Evolutionary conservation across 2,113 vertebrate genomes (phyloP), one percentile per base, ranked within the genome.

Genomic region (Sebastes fasciatus): DNA sequence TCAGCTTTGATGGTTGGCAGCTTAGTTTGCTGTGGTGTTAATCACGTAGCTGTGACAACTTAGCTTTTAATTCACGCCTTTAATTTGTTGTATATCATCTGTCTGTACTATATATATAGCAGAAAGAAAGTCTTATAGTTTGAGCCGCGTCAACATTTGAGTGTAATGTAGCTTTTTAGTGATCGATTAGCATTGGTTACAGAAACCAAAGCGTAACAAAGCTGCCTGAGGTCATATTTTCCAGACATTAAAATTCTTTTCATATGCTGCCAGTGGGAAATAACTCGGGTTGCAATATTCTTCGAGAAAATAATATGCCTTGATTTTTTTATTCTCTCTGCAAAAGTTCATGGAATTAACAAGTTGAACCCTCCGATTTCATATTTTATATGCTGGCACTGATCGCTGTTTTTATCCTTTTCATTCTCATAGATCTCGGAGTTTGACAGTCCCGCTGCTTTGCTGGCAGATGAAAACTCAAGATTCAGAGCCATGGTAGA

Each of bases 401-500:
- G 42, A 87, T 85, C 3, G 66, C 79, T 63, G 17, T 73, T 87
- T 34, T 40, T 60, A 26, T 87, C 61, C 19, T 85, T 66, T 86
- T 76, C 52, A 81, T 92, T 94, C 19, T 88, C 83, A 16, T 60
- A 99, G 98, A 97, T 99, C 89, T 92, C 97, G 95, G 98, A 99
- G 94, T 99, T 98, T 0, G 98, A 99, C 94, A 96, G 95, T 6
- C 98, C 98, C 0, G 91, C 96, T 19, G 95, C 94, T 81, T 96
- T 99, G 83, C 96, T 99, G 90, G 97, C 97, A 85, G 96, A 98
- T 1, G 96, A 99, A 93, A 97, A 96, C 88, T 99, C 98, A 0
- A 95, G 96, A 93, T 99, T 99, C 94, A 96, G 94, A 77, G 96
- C 97, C 94, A 98, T 99, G 97, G 96, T 99, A 77, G 96, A 96